Evolutionary conservation across 2,888 invertebrate species (phyloP), one percentile per base, ranked within the genome.

Genomic region (Branchellion lobata): DNA sequence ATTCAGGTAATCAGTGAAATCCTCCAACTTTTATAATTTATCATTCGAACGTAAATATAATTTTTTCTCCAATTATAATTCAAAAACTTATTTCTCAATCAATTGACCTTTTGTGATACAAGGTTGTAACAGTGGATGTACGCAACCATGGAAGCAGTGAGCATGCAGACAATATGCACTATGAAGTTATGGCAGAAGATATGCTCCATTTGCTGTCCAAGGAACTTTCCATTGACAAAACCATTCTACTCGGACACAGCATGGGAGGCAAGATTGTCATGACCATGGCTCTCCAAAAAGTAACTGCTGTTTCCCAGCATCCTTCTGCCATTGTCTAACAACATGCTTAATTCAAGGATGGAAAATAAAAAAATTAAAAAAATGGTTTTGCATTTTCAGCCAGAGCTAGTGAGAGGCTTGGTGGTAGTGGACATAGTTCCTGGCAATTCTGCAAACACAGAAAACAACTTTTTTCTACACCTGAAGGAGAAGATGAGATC

Each of bases 81-180:
- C n/a, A n/a, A n/a, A n/a, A n/a, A n/a, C n/a, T n/a, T n/a, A n/a
- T n/a, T n/a, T n/a, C n/a, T n/a, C n/a, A n/a, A n/a, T n/a, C n/a
- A n/a, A n/a, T n/a, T n/a, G n/a, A n/a, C n/a, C n/a, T n/a, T n/a
- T n/a, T n/a, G 8, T 40, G 8, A 40, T 40, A 84, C 24, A 82
- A 91, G 91, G 89, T 95, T 0, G 90, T 94, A 81, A 90, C 92
- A 5, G 90, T 96, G 47, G 98, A 98, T 88, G 92, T 93, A 5
- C 90, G 97, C 86, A 97, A 98, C 88, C 98, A 98, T 88, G 98
- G 97, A 0, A 94, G 95, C 82, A 96, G 96, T 85, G 92, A 93
- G 0, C 95, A 96, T 86, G 89, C 91, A 0, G 83, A 89, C 0
- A 90, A 91, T 0, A 93, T 94, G 88, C 90, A 90, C 33, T 96